A percentile compares a stretch with the other conserved stretches of the same genome.
These are phyloP conservation scores for Trichopria drosophilae DNA, from an alignment of 2,888 invertebrate genomes.

Conservation along the genomic window DNA sequence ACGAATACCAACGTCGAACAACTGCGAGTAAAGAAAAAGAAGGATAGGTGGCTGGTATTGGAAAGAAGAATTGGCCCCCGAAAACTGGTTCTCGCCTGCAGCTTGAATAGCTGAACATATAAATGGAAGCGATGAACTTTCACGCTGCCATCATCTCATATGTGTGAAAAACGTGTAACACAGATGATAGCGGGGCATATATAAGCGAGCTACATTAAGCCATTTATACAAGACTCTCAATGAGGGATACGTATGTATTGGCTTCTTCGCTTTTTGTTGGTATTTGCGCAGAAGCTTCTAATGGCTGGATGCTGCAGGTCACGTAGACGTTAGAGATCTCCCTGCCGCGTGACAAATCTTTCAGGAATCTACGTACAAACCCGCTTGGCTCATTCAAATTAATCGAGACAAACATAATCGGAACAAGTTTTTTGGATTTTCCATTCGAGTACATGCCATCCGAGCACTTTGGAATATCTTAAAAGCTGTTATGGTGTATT, in stretches of 20 bases:
- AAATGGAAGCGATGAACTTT: constrained; percentile 35
- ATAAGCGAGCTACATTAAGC: no score
- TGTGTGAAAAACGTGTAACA: no score
- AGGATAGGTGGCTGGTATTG: constrained; percentile 6
- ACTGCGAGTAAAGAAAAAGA: constrained; percentile 33
- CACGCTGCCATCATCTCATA: no score
- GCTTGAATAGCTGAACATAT: constrained; percentile 31
- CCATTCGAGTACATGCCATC: constrained; percentile 21
- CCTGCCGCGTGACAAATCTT: constrained; percentile 29
- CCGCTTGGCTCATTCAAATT: neutral
- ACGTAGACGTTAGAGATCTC: neutral
- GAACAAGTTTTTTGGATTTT: constrained; percentile 34
- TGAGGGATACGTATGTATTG: constrained; percentile 53
- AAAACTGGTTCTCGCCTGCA: constrained; percentile 40
- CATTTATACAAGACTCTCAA: constrained; percentile 41
- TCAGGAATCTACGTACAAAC: constrained; percentile 32
- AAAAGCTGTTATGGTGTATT: no score
- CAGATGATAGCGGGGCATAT: no score
- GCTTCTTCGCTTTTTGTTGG: constrained; percentile 45
- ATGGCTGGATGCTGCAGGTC: neutral
- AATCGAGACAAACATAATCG: neutral
- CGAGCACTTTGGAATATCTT: no score
- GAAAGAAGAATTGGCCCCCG: constrained; percentile 36
- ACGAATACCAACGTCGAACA: no score
- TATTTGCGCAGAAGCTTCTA: constrained; percentile 45